phyloP scores from a whole-genome alignment of 1,140 invertebrate species.

The Drosophila murphyi region DNA sequence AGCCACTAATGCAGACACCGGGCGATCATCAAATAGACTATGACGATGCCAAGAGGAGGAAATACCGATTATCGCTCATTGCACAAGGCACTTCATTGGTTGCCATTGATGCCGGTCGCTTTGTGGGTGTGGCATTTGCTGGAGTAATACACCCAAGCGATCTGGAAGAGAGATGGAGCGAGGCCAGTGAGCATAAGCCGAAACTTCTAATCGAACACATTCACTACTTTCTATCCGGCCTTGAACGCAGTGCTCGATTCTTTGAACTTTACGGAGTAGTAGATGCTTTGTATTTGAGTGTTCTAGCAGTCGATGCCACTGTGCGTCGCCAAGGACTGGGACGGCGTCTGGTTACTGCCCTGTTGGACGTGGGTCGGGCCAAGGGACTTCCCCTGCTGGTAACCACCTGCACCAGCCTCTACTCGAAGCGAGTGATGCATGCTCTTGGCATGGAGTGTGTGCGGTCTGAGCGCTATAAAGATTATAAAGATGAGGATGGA shows the following conservation, averaged over 20 bases:
- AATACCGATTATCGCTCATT: constrained; percentile 46
- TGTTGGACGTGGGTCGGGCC: constrained; percentile 44
- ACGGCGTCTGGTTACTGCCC: constrained; percentile 35
- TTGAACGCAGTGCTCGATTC: constrained; percentile 46
- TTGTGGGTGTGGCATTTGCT: constrained; percentile 59
- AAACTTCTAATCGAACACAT: constrained; percentile 6
- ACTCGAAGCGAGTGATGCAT: constrained; percentile 44
- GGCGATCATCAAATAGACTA: constrained; percentile 27
- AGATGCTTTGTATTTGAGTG: constrained; percentile 53
- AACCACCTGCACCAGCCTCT: constrained; percentile 55
- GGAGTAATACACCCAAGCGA: constrained; percentile 38
- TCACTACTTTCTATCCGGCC: constrained; percentile 41
- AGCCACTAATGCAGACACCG: constrained; percentile 54
- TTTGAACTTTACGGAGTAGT: constrained; percentile 43
- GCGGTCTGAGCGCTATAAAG: constrained; percentile 29
- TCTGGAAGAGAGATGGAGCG: constrained; percentile 38
- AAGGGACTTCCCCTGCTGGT: constrained; percentile 45
- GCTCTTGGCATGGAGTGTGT: constrained; percentile 50
- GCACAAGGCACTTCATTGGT: constrained; percentile 46
- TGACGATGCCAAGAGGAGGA: constrained; percentile 21
- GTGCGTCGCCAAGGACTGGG: constrained; percentile 57
- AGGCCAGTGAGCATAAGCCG: constrained; percentile 24
- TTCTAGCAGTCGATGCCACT: constrained; percentile 45
- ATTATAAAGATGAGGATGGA: constrained; percentile 50
- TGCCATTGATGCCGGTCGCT: constrained; percentile 37